Evolutionary conservation across 2,888 invertebrate species (phyloP), one percentile per base, ranked within the genome.

Genomic region (Cosmia trapezina): DNA sequence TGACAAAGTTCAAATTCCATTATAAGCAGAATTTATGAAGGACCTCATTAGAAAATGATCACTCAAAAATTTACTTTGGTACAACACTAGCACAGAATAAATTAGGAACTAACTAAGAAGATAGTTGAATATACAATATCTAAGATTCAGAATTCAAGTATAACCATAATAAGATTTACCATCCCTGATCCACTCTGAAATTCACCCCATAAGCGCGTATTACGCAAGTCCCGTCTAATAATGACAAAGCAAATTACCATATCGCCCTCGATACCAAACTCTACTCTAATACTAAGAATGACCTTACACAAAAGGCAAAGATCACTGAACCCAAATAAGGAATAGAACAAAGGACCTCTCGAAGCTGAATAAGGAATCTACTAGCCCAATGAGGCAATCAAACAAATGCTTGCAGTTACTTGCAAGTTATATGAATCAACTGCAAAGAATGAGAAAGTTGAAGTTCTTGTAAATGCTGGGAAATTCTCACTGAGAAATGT

Each of bases 281-380:
- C 12, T 43, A 12, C 14, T 56, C 51, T 53, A 54, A 43, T 51
- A 45, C 72, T 28, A 0, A 28, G 61, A 78, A 72, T 56, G 53
- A 43, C 41, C 43, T 57, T 72, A 76, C 51, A 59, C 47, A 59
- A 59, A 80, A 80, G 80, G 47, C 47, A 80, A 77, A 75, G 76
- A 54, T 63, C 62, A 73, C 22, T 59, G 73, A 53, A 73, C 57
- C 73, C 74, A 73, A 59, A 76, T 80, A 73, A 43, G 80, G 76
- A 62, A 3, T 45, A 45, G 57, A 80, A 80, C 73, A 76, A 69
- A 67, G 59, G 37, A 63, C 53, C 56, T 56, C 17, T 45, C 33
- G 28, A 61, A 51, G 51, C 28, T 56, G 49, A 9, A 14, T 61
- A 45, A 28, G 33, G n/a, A n/a, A 63, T 41, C 41, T 37, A 41